These are phyloP conservation scores for Eulacestoma nigropectus DNA, from an alignment of 2,113 vertebrate species.

Conservation along the genomic window DNA sequence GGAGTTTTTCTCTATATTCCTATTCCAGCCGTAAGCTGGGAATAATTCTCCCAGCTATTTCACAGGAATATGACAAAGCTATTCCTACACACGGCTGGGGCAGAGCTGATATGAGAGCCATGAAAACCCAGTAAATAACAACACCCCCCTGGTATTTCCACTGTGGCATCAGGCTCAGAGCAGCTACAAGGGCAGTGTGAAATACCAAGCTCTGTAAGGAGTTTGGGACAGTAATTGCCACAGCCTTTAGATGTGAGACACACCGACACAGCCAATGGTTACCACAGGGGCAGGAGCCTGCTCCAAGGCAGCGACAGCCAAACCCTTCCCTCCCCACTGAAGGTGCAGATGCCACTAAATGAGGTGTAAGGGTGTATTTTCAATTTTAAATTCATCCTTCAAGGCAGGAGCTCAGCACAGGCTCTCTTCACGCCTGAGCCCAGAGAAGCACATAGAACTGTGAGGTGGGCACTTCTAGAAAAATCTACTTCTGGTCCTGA, in stretches of 20 bases:
- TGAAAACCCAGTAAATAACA: not conserved
- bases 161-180: not conserved
- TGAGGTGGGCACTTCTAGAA: not conserved
- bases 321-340: not conserved
- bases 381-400: not conserved
- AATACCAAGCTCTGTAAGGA: not conserved
- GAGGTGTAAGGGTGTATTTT: not conserved
- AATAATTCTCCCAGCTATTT: not conserved
- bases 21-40: not conserved
- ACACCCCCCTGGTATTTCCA: fast-evolving
- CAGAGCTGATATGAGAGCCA: not conserved
- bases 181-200: not conserved
- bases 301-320: not conserved
- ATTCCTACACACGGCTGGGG: not conserved
- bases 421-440: not conserved
- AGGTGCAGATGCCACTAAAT: not conserved
- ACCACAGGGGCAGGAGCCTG: not conserved
- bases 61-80: not conserved
- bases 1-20: not conserved
- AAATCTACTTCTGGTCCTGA: not conserved
- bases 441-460: not conserved
- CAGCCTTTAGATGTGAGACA: not conserved
- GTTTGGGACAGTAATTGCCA: not conserved
- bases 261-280: not conserved
- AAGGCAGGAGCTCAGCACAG: not conserved